Evolutionary conservation across 2,113 vertebrate species (phyloP).

Genomic region (Thalassarche chlororhynchos): DNA sequence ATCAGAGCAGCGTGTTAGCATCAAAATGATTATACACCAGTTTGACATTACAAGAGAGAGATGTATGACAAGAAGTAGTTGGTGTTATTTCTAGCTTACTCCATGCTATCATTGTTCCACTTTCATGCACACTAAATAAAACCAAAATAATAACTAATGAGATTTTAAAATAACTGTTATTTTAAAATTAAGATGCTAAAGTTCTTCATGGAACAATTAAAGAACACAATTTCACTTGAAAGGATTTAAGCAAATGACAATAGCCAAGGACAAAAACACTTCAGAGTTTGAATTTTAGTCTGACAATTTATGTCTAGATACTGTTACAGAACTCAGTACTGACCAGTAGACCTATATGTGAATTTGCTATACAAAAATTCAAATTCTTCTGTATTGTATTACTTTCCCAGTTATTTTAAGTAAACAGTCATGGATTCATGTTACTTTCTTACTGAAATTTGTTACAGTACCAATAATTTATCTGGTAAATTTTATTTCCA

Average conservation of each 20-base stretch:
- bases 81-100: background rate
- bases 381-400: background rate
- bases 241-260: background rate
- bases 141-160: background rate
- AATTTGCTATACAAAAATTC: background rate
- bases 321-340: background rate
- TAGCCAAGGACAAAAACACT: background rate
- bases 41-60: background rate
- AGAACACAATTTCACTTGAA: background rate
- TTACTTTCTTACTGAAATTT: background rate
- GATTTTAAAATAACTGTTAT: background rate
- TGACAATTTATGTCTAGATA: background rate
- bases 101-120: background rate
- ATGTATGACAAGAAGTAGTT: background rate
- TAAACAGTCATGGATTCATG: background rate
- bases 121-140: background rate
- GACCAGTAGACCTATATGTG: background rate
- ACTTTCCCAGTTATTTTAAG: background rate
- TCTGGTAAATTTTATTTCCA: background rate
- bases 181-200: constrained; percentile 13
- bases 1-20: background rate
- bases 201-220: constrained; percentile 12
- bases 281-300: background rate
- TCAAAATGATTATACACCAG: background rate
- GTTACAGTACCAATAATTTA: background rate